Evolutionary conservation across 2,113 vertebrate species (phyloP), one percentile per base, ranked within the genome.

Genomic region (Leucoraja erinaceus): DNA sequence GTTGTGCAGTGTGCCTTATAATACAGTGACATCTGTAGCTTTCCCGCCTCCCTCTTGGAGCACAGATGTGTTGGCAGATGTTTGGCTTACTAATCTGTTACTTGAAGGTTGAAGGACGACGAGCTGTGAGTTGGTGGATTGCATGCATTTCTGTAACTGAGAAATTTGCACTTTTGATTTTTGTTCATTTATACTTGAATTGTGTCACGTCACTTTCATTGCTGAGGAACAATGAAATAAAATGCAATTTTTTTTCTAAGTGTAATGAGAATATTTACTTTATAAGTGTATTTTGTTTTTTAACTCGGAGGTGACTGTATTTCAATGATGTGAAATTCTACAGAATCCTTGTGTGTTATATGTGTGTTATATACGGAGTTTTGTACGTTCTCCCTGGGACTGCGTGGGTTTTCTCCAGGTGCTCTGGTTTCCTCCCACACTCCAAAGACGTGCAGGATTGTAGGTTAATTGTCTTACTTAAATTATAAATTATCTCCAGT

Each of bases 211-310:
- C 90, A 91, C 68, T 54, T 91, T 91, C 90, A 91, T 54, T 91
- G 68, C 68, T 74, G 90, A 68, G 72, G 72, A 91, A 91, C 90
- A 91, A 91, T 91, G 90, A 10, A 91, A 91, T 91, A 91, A 91
- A 91, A 91, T 91, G 66, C 88, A 72, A 88, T 91, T 91, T 72
- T 91, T 90, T 91, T 91, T 91, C 90, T 74, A 91, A 47, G 90
- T 91, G 33, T 38, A 91, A 91, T 72, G 66, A 72, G 70, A 54
- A 72, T 38, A 72, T 28, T 91, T 91, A 72, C 70, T 91, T 91
- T 47, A 54, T 63, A 74, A 72, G 70, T 72, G 70, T 66, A 14
- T 66, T 66, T 66, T 8, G 14, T 68, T 90, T n/a, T 86, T 59
- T 86, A 54, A 59, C 61, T 63, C 31, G n/a, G 56, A 88, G 59